Percentiles rank a stretch among this genome's conserved stretches.
Evolutionary conservation across 2,113 vertebrate genomes (phyloP).

Genomic region (Vulpes vulpes): DNA sequence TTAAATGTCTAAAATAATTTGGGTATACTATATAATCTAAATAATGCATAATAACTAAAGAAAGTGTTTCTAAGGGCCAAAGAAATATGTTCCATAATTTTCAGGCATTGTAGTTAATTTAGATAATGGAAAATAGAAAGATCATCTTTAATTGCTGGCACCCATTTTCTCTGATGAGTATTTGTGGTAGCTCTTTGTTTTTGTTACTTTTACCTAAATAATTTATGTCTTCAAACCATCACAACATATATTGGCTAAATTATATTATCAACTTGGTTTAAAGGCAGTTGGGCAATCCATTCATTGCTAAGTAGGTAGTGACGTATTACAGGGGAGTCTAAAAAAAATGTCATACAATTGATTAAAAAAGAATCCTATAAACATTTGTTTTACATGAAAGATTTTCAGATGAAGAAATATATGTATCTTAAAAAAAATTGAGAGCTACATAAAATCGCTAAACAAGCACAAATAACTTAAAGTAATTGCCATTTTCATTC

Average conservation of each 20-base stretch:
- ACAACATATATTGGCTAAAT: not conserved
- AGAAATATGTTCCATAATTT: not conserved
- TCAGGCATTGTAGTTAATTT: conserved; percentile 28
- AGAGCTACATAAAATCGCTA: not conserved
- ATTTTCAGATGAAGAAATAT: not conserved
- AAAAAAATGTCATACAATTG: not conserved
- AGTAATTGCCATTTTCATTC: not conserved
- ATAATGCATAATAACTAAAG: not conserved
- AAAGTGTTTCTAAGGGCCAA: not conserved
- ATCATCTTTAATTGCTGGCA: not conserved
- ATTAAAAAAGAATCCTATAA: not conserved
- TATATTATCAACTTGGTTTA: not conserved
- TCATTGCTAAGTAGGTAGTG: not conserved
- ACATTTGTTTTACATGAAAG: not conserved
- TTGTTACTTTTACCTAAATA: conserved; percentile 43
- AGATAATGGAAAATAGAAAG: not conserved
- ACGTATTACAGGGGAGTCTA: not conserved
- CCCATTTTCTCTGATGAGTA: not conserved
- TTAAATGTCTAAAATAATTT: conserved; percentile 8
- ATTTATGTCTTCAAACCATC: conserved; percentile 14
- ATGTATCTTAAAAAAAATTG: not conserved
- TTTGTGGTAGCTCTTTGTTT: conserved; percentile 8
- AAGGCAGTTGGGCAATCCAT: not conserved
- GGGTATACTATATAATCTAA: not conserved
- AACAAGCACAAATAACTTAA: not conserved